These are phyloP conservation scores for Siniperca obscura DNA, from an alignment of 2,797 vertebrate genomes.

Conservation along the genomic window DNA sequence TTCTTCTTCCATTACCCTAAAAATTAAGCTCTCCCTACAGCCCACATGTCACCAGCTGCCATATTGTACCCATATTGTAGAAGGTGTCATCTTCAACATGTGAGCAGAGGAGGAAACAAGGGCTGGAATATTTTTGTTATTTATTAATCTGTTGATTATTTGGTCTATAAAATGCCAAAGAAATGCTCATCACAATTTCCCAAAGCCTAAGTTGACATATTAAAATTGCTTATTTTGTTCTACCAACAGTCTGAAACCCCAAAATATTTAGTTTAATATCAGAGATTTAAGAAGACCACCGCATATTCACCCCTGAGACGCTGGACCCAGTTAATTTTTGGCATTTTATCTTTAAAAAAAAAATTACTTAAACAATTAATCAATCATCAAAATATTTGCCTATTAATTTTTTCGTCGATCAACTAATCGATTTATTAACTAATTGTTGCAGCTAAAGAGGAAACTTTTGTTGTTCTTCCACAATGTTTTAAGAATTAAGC, in stretches of 20 bases:
- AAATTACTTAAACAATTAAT: background rate
- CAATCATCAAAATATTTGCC: background rate
- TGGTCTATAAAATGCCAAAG: background rate
- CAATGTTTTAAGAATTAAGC: background rate
- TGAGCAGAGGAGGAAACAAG: background rate
- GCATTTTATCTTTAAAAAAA: background rate
- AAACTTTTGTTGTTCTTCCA: background rate
- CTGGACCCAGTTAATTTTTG: background rate
- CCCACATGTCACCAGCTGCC: slow-evolving; percentile 51
- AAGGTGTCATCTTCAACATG: slow-evolving; percentile 43
- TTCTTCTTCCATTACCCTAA: slow-evolving; percentile 1
- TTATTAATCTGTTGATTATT: background rate
- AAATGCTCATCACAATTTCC: background rate
- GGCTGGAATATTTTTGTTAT: background rate
- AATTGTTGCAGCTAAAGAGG: background rate
- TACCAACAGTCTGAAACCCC: background rate
- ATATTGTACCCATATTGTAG: slow-evolving; percentile 3
- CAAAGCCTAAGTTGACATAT: background rate
- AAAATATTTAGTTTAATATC: background rate
- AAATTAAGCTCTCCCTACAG: background rate
- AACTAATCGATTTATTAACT: background rate
- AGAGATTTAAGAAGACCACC: background rate
- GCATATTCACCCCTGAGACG: background rate
- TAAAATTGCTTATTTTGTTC: background rate
- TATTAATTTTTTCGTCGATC: background rate